Evolutionary conservation across 2,888 invertebrate genomes (phyloP).

Genomic region (Drosophila emarginata): DNA sequence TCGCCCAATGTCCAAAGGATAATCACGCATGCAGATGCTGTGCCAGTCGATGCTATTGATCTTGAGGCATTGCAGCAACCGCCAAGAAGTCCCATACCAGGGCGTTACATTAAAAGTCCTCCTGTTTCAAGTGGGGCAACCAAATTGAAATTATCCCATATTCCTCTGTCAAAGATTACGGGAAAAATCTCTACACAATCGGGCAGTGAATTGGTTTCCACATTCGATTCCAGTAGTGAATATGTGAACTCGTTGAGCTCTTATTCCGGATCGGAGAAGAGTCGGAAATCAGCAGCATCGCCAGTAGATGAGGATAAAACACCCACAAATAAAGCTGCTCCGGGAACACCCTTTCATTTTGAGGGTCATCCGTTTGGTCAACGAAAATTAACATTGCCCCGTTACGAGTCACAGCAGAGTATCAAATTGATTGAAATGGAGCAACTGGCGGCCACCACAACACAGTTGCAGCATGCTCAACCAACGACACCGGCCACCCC

Average conservation of each 20-base stretch:
- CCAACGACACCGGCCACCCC: slow-evolving; percentile 26
- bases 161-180: slow-evolving; percentile 81
- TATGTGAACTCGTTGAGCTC: slow-evolving; percentile 60
- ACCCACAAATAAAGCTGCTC: slow-evolving; percentile 73
- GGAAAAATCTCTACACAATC: slow-evolving; percentile 80
- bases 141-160: slow-evolving; percentile 76
- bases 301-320: slow-evolving; percentile 73
- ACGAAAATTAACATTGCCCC: slow-evolving; percentile 57
- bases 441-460: slow-evolving; percentile 58
- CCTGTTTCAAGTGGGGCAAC: slow-evolving; percentile 15
- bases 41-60: slow-evolving; percentile 77
- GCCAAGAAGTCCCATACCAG: slow-evolving; percentile 58
- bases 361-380: slow-evolving; percentile 53
- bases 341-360: slow-evolving; percentile 70
- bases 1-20: slow-evolving; percentile 85
- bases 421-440: slow-evolving; percentile 72
- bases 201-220: slow-evolving; percentile 80
- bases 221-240: slow-evolving; percentile 74
- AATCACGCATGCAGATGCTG: slow-evolving; percentile 83
- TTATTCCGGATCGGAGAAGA: slow-evolving; percentile 36
- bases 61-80: slow-evolving; percentile 75
- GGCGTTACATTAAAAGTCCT: slow-evolving; percentile 58
- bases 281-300: slow-evolving; percentile 46
- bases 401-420: slow-evolving; percentile 57
- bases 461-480: slow-evolving; percentile 43